These are phyloP conservation scores for Lampris incognitus DNA, from an alignment of 2,113 vertebrate species.

Conservation along the genomic window DNA sequence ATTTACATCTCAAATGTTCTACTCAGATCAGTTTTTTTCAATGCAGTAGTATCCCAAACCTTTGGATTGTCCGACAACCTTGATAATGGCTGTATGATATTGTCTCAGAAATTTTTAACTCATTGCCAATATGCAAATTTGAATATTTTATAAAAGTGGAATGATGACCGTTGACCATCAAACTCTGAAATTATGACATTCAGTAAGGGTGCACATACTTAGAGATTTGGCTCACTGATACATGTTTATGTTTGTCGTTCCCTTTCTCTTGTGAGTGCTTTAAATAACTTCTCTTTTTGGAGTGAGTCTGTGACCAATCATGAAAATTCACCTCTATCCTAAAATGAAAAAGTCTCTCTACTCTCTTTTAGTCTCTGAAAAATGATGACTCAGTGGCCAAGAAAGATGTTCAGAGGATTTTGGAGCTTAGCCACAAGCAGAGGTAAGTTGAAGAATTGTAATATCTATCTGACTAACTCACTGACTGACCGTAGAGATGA, in stretches of 20 bases:
- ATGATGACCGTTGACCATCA: too few relatives aligned
- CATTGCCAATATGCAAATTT: too few relatives aligned
- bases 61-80: too few relatives aligned
- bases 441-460: conserved; percentile 82
- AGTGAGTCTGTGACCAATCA: conserved; percentile 2
- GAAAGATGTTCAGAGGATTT: conserved; percentile 92
- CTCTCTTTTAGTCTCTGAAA: conserved; percentile 88
- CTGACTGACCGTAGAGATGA: conserved; percentile 13
- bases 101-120: too few relatives aligned
- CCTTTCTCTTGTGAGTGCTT: not conserved
- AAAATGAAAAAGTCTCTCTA: conserved; percentile 28
- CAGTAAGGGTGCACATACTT: too few relatives aligned
- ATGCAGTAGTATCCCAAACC: too few relatives aligned
- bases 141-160: too few relatives aligned
- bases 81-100: too few relatives aligned
- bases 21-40: too few relatives aligned
- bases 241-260: not conserved
- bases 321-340: conserved; percentile 18
- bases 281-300: conserved; percentile 22
- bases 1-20: too few relatives aligned
- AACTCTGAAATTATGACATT: too few relatives aligned
- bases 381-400: conserved; percentile 90
- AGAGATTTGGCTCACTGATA: not conserved
- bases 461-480: not conserved
- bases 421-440: conserved; percentile 95